A percentile compares a stretch with the other conserved stretches of the same genome.
phyloP scores from a whole-genome alignment of 53 echinoderm and acorn worm genomes.

The Glandiceps talaboti region DNA sequence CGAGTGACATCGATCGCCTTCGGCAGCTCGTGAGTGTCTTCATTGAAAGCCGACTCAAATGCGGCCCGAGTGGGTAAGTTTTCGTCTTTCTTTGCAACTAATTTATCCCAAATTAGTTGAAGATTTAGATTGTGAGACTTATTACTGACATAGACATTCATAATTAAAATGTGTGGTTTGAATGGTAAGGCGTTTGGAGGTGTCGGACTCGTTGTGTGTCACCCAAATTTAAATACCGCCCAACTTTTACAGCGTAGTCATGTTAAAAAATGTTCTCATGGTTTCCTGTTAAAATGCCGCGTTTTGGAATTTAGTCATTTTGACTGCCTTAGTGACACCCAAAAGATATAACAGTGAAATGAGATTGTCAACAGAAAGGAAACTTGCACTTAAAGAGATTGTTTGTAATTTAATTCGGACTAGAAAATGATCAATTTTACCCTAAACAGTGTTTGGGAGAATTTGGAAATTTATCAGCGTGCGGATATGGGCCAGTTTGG shows the following conservation, averaged over 20 bases:
- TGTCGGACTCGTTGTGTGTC: neutral
- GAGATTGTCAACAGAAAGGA: neutral
- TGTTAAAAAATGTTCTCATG: neutral
- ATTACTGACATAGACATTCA: neutral
- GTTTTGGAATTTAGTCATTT: neutral
- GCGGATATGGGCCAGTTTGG: neutral
- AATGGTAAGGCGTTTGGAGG: neutral
- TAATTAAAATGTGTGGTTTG: neutral
- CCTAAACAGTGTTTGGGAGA: neutral
- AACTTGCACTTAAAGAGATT: neutral
- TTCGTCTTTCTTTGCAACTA: neutral
- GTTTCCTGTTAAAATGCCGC: neutral
- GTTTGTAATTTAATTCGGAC: neutral
- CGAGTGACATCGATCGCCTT: neutral
- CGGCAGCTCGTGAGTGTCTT: slow-evolving; percentile 1
- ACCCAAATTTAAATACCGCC: neutral
- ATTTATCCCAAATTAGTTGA: neutral
- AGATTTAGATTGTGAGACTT: neutral
- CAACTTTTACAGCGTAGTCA: neutral
- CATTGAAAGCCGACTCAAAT: neutral
- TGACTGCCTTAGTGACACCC: neutral
- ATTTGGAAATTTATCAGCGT: neutral
- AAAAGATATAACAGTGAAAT: neutral
- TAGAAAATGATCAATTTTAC: neutral
- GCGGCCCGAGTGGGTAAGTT: neutral